phyloP scores from a whole-genome alignment of 2,888 invertebrate genomes.

The Mantis religiosa region DNA sequence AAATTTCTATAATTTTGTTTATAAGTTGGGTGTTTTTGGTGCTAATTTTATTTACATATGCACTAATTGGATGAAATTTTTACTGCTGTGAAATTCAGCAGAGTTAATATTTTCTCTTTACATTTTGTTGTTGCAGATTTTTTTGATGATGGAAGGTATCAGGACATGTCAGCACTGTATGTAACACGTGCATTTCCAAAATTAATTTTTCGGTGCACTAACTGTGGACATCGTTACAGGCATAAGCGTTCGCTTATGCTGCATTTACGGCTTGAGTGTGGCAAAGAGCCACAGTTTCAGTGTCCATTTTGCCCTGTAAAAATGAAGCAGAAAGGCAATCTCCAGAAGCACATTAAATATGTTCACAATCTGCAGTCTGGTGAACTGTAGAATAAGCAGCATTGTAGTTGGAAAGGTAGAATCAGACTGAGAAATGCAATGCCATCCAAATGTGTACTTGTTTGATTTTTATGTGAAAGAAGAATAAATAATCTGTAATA shows the following conservation, averaged over 20 bases:
- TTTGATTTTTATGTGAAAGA: too few species aligned
- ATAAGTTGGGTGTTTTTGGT: too few species aligned
- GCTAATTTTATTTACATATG: too few species aligned
- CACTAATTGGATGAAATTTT: too few species aligned
- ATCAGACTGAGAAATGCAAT: too few species aligned
- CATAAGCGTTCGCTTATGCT: not conserved
- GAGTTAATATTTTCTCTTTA: not conserved
- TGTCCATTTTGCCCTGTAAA: slow-evolving; percentile 24
- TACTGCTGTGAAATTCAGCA: not conserved
- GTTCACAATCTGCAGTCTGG: not conserved
- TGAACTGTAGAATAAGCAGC: too few species aligned
- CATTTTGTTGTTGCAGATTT: not conserved
- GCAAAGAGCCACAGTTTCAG: slow-evolving; percentile 32
- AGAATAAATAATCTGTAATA: too few species aligned
- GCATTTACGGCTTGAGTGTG: slow-evolving; percentile 31
- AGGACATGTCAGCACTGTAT: not conserved
- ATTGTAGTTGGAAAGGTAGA: too few species aligned
- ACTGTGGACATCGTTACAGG: not conserved
- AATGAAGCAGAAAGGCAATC: slow-evolving; percentile 4
- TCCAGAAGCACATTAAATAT: not conserved
- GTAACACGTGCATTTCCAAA: not conserved
- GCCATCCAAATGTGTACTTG: too few species aligned
- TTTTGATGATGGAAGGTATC: not conserved
- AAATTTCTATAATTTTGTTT: too few species aligned
- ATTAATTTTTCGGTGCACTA: not conserved